Evolutionary conservation across 2,888 invertebrate genomes (phyloP).

Genomic region (Corythucha ciliata): DNA sequence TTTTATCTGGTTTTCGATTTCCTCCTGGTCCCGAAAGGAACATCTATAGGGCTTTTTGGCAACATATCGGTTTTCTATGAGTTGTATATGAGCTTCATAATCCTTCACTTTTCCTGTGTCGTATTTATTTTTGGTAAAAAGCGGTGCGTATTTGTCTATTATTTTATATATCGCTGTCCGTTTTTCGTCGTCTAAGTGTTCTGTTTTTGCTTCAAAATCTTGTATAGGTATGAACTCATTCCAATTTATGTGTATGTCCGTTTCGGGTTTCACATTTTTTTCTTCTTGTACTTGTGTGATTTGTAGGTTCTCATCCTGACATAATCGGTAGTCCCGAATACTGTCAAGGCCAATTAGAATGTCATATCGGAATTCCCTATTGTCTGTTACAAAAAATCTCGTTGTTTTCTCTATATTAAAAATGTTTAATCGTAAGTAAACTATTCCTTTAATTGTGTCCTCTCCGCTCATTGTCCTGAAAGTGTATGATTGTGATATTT

Average conservation of each 20-base stretch:
- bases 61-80: slow-evolving; percentile 21
- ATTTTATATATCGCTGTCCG: slow-evolving; percentile 21
- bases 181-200: slow-evolving; percentile 24
- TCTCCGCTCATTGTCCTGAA: too few species aligned
- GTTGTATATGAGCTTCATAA: slow-evolving; percentile 12
- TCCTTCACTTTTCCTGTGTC: slow-evolving; percentile 17
- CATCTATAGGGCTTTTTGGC: slow-evolving; percentile 22
- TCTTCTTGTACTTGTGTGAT: too few species aligned
- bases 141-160: slow-evolving; percentile 22
- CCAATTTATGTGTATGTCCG: slow-evolving; percentile 21
- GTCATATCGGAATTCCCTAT: too few species aligned
- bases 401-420: too few species aligned
- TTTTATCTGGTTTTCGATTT: slow-evolving; percentile 22
- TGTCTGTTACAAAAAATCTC: too few species aligned
- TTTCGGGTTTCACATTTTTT: too few species aligned
- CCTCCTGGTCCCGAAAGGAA: slow-evolving; percentile 18
- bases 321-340: too few species aligned
- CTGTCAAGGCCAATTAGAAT: too few species aligned
- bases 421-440: too few species aligned
- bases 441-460: too few species aligned
- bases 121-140: slow-evolving; percentile 23
- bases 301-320: too few species aligned
- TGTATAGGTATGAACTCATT: slow-evolving; percentile 20
- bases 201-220: slow-evolving; percentile 17
- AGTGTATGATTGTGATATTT: too few species aligned